A percentile compares a stretch with the other conserved stretches of the same genome.
Conservation (phyloP, 2,888 invertebrate species). For the Phlogophora meticulosa region DNA sequence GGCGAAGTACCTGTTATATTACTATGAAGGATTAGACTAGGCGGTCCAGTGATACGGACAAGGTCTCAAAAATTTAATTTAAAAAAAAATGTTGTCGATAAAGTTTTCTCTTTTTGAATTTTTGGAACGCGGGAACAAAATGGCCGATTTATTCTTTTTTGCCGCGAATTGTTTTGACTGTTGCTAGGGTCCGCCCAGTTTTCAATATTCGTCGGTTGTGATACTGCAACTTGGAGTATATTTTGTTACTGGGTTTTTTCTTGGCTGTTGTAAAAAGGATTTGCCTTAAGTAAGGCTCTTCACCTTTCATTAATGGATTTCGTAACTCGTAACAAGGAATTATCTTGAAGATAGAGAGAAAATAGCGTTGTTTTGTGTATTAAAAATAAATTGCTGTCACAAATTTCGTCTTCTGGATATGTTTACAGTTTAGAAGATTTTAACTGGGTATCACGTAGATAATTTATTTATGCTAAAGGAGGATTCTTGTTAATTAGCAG, state of each 20-base stretch:
- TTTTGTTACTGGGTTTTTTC: background rate
- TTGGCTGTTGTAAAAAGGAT: too few species aligned
- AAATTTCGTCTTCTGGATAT: too few species aligned
- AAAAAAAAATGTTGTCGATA: conserved; percentile 30
- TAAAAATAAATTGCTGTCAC: too few species aligned
- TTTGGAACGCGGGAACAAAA: background rate
- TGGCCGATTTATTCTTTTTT: background rate
- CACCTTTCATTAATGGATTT: too few species aligned
- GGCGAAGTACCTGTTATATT: conserved; percentile 65
- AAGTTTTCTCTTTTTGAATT: background rate
- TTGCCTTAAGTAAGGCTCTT: too few species aligned
- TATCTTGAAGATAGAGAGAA: too few species aligned
- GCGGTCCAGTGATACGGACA: conserved; percentile 62
- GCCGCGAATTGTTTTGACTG: background rate
- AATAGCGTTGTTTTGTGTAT: too few species aligned
- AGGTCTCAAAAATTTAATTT: conserved; percentile 56
- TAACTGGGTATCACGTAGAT: too few species aligned
- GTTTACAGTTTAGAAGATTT: too few species aligned
- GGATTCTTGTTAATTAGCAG: too few species aligned
- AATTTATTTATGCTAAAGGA: too few species aligned
- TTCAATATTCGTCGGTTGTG: background rate
- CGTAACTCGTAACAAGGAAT: too few species aligned
- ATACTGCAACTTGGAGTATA: background rate
- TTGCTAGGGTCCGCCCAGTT: conserved; percentile 13
- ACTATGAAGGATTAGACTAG: conserved; percentile 64